Base-by-base conservation (phyloP, 53 echinoderm and acorn worm species). In the Apostichopus leukothele region DNA sequence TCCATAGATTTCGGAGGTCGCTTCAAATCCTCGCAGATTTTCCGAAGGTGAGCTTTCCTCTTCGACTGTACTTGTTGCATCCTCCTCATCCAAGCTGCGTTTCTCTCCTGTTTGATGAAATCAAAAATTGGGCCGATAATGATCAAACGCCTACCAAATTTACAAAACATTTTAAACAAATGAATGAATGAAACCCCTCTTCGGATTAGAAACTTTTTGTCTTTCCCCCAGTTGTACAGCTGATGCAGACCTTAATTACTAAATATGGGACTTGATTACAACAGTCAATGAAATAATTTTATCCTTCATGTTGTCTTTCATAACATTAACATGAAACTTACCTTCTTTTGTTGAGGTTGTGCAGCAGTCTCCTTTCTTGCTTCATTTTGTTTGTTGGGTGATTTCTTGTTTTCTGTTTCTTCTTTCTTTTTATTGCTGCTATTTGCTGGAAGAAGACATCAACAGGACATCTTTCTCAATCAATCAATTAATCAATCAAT, bases 21-120 rank as follows among this genome's bases (percentile, higher is more conserved):
- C 54, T 94, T 90, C 81, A 93, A 88, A 9, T 88, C 78, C 4
- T 84, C 50, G 73, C 96, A 96, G n/a, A 93, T 76, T 75, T 89
- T 90, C 57, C 79, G 78, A 11, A 94, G 60, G 67, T 85, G 86
- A 11, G 83, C 50, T 74, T 91, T 92, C 9, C 92, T 88, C 51
- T 89, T 76, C 76, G 22, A 75, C 63, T 92, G 92, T 60, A 52
- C 83, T 89, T 87, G 74, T 14, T 88, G 52, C 92, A 94, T 94
- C 23, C 22, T 86, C 86, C 54, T 86, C 93, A 88, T 91, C 94
- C 93, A 96, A 23, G 57, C 84, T 61, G 91, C 78, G 75, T 89
- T 84, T 76, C 75, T 87, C 75, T 74, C 75, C 88, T 87, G 26
- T 39, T 53, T 13, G 83, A 76, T 50, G 76, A 50, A 76, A 11